Conservation (phyloP, 2,888 invertebrate genomes). For the Cephus pygmeus region DNA sequence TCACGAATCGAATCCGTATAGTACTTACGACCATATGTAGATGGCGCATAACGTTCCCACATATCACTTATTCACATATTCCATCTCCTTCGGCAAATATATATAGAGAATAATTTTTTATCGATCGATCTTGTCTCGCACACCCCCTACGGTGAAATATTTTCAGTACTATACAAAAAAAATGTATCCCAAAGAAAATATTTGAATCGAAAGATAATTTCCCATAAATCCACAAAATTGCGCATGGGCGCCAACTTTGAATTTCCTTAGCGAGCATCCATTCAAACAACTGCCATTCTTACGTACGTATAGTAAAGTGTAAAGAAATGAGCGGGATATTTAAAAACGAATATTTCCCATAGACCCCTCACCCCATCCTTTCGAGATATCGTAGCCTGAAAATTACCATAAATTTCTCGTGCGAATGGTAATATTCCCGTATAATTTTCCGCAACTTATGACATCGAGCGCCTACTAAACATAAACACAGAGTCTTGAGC, state of each 20-base stretch:
- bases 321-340: neutral
- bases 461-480: constrained; percentile 43
- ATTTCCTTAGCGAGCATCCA: neutral
- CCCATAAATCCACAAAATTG: neutral
- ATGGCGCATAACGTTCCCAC: neutral
- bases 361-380: neutral
- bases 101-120: neutral
- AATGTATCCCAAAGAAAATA: neutral
- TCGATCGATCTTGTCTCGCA: neutral
- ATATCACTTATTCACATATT: neutral
- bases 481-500: constrained; percentile 45
- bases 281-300: neutral
- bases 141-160: neutral
- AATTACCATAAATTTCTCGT: constrained; percentile 50
- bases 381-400: constrained; percentile 4
- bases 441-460: constrained; percentile 37
- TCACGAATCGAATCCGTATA: neutral
- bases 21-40: neutral
- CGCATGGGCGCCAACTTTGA: neutral
- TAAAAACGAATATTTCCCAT: neutral
- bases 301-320: neutral
- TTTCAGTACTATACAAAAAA: neutral
- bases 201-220: neutral
- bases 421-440: constrained; percentile 41
- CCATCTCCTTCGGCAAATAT: neutral